Conservation (phyloP, 2,113 vertebrate genomes). For the Lasiurus borealis region DNA sequence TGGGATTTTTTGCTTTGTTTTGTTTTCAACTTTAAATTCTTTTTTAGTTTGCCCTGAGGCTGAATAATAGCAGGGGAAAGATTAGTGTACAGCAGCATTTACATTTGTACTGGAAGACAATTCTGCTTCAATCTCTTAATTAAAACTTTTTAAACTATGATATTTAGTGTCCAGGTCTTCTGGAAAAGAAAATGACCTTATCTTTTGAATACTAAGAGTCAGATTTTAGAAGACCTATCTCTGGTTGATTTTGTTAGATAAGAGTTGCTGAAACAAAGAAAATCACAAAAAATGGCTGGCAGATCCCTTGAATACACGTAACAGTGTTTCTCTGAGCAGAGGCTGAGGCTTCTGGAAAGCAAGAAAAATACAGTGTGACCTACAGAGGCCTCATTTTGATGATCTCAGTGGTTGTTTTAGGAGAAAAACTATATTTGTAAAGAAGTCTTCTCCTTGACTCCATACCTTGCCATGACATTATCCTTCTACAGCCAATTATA, state of each 20-base stretch:
- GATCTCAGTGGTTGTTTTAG: background rate
- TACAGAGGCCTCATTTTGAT: background rate
- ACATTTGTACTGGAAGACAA: constrained; percentile 33
- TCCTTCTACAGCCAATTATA: background rate
- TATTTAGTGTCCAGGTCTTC: background rate
- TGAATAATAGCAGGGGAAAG: background rate
- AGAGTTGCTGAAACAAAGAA: background rate
- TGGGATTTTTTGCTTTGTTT: background rate
- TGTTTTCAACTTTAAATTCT: background rate
- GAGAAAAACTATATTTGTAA: background rate
- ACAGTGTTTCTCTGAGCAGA: background rate
- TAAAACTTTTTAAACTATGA: background rate
- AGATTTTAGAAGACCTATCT: background rate
- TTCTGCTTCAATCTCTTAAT: background rate
- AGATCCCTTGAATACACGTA: background rate
- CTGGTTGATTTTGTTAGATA: background rate
- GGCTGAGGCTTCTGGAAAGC: background rate
- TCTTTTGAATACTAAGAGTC: background rate
- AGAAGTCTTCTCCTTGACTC: background rate
- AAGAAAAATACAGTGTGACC: background rate
- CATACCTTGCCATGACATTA: background rate
- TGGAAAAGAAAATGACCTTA: background rate
- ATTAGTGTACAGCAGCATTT: background rate
- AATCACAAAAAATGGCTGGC: background rate
- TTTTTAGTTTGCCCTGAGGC: background rate